These are phyloP conservation scores for Megalopta genalis DNA, from an alignment of 1,140 invertebrate genomes.

Conservation along the genomic window DNA sequence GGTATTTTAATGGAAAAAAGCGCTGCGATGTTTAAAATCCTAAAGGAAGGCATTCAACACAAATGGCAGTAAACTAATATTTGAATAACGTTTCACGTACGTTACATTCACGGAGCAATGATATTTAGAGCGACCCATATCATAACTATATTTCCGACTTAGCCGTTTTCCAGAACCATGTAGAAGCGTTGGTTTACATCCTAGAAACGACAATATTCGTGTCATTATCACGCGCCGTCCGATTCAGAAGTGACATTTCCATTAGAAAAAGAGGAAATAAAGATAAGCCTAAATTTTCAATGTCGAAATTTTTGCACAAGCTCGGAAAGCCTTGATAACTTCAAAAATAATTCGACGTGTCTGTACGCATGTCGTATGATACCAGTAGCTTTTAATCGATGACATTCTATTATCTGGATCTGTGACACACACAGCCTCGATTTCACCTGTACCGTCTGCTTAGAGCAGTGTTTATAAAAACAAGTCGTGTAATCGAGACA, in stretches of 20 bases:
- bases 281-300: constrained; percentile 2
- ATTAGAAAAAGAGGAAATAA: neutral
- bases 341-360: neutral
- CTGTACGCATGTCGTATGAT: neutral
- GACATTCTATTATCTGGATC: neutral
- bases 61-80: too few species aligned
- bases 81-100: too few species aligned
- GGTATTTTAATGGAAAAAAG: too few species aligned
- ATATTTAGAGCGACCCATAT: too few species aligned
- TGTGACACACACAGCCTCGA: too few species aligned
- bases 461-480: constrained; percentile 3
- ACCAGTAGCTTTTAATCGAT: neutral
- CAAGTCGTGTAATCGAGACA: neutral
- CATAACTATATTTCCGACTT: neutral
- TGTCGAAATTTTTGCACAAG: neutral
- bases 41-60: too few species aligned
- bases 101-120: too few species aligned
- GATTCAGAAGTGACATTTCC: neutral
- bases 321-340: neutral
- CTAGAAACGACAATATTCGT: neutral
- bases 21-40: too few species aligned
- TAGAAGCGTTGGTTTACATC: neutral
- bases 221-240: neutral
- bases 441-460: neutral
- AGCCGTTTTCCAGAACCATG: too few species aligned